A percentile compares a stretch with the other conserved stretches of the same genome.
Evolutionary conservation across 2,113 vertebrate genomes (phyloP).

Genomic region (Triplophysa rosa): DNA sequence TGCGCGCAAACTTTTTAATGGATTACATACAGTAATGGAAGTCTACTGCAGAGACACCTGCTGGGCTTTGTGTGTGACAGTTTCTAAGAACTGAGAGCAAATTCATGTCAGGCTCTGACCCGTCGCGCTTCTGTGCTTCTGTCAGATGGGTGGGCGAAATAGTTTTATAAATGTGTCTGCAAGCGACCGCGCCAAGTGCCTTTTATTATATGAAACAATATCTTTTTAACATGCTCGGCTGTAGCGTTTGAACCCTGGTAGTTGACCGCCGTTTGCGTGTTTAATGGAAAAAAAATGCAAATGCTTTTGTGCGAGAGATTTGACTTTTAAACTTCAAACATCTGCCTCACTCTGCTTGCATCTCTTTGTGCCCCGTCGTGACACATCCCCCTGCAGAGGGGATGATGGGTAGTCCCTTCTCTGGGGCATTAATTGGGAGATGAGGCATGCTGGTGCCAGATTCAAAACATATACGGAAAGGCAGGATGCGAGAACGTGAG

Average conservation of each 20-base stretch:
- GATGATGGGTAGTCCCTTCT: constrained; percentile 58
- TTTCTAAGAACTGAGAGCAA: constrained; percentile 42
- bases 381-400: constrained; percentile 53
- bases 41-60: constrained; percentile 27
- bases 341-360: constrained; percentile 49
- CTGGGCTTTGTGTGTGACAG: constrained; percentile 39
- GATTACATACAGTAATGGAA: constrained; percentile 33
- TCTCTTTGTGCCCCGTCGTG: constrained; percentile 58
- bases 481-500: constrained; percentile 27
- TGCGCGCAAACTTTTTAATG: not conserved
- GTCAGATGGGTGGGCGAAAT: constrained; percentile 26
- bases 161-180: constrained; percentile 33
- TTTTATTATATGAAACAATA: constrained; percentile 39
- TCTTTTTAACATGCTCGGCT: constrained; percentile 22
- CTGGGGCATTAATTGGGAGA: constrained; percentile 59
- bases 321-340: constrained; percentile 55
- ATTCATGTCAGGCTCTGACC: constrained; percentile 45
- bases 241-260: not conserved
- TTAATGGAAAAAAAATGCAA: constrained; percentile 36
- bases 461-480: constrained; percentile 41
- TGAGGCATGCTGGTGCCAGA: constrained; percentile 53
- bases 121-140: constrained; percentile 7
- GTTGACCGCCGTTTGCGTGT: constrained; percentile 33
- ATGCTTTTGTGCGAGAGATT: constrained; percentile 46
- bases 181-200: constrained; percentile 19